These are phyloP conservation scores for Piprites chloris DNA, from an alignment of 2,113 vertebrate genomes.

Conservation along the genomic window DNA sequence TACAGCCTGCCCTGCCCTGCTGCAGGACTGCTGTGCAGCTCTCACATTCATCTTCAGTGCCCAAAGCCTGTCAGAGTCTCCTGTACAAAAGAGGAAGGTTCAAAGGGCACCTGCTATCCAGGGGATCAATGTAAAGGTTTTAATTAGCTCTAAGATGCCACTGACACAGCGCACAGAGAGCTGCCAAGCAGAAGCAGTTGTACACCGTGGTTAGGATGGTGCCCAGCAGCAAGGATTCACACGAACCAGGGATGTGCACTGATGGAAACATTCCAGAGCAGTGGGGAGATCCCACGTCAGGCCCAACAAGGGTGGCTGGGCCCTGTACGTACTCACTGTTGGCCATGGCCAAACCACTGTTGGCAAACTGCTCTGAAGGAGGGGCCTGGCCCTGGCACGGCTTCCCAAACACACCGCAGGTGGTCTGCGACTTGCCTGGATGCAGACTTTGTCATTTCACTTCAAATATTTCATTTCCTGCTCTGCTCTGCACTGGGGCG, in stretches of 20 bases:
- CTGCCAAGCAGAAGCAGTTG: background rate
- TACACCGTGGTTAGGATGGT: background rate
- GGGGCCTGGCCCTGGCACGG: background rate
- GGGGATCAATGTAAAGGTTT: background rate
- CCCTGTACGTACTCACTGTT: rapidly evolving
- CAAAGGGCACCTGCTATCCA: background rate
- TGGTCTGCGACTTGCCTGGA: background rate
- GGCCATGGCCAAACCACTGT: background rate
- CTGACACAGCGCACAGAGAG: background rate
- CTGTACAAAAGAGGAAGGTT: background rate
- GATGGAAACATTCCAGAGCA: background rate
- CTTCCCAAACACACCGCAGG: background rate
- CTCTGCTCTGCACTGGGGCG: background rate
- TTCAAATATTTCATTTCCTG: background rate
- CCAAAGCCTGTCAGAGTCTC: background rate
- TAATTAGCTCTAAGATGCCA: background rate
- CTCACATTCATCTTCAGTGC: background rate
- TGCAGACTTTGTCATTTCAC: background rate
- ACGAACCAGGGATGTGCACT: background rate
- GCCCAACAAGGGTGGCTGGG: background rate
- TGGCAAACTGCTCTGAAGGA: background rate
- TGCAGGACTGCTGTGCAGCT: background rate
- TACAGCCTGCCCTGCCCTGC: background rate
- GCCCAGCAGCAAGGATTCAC: background rate
- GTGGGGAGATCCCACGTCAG: background rate